A percentile compares a stretch with the other conserved stretches of the same genome.
phyloP scores from a whole-genome alignment of 2,797 vertebrate genomes.

The Martes flavigula region DNA sequence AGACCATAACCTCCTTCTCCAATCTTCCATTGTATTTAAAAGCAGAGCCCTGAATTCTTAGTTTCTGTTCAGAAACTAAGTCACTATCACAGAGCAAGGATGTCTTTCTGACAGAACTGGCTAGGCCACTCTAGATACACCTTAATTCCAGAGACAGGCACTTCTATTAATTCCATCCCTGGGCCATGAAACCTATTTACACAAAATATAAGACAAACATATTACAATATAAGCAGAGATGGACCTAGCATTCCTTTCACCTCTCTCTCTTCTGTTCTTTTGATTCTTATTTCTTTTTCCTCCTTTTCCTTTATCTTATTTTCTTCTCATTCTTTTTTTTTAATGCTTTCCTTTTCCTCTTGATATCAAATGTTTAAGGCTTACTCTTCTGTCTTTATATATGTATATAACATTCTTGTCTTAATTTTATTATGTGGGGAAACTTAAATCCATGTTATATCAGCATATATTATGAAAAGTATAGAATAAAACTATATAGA shows the following conservation, averaged over 20 bases:
- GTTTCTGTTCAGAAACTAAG: background rate
- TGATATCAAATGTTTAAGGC: slow-evolving; percentile 19
- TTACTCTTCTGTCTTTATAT: background rate
- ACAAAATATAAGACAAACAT: background rate
- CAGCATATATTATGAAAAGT: background rate
- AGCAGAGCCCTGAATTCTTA: background rate
- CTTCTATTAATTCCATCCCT: background rate
- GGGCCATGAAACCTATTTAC: background rate
- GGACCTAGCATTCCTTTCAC: background rate
- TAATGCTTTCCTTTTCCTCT: slow-evolving; percentile 6
- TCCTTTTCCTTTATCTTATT: slow-evolving; percentile 13
- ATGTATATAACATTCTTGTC: background rate
- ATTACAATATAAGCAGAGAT: background rate
- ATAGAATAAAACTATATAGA: background rate
- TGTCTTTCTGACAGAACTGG: background rate
- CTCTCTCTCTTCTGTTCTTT: background rate
- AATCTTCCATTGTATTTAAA: background rate
- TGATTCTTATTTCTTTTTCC: background rate
- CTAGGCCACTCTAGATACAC: background rate
- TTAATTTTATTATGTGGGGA: background rate
- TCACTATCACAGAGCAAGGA: background rate
- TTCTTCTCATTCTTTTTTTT: background rate
- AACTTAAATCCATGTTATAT: background rate
- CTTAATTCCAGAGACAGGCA: background rate
- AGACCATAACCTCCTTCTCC: background rate